These are phyloP conservation scores for Calephelis virginiensis DNA, from an alignment of 1,140 invertebrate species.

Conservation along the genomic window DNA sequence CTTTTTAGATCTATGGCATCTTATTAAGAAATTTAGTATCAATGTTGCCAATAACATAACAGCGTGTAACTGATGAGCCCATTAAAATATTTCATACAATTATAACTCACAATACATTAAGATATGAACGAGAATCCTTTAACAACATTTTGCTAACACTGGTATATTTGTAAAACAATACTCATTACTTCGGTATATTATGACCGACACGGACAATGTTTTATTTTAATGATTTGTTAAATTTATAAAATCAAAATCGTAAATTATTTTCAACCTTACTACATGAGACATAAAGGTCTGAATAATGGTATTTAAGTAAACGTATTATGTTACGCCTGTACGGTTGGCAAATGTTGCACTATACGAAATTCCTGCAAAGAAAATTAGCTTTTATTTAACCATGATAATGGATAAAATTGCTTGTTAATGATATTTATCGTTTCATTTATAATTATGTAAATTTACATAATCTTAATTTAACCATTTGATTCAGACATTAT, in stretches of 20 bases:
- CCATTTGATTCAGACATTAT: constrained; percentile 16
- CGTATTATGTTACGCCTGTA: constrained; percentile 9
- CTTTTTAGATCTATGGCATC: background rate
- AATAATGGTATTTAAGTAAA: constrained; percentile 11
- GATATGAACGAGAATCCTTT: background rate
- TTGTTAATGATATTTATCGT: constrained; percentile 6
- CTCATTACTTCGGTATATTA: constrained; percentile 11
- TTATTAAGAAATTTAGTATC: constrained; percentile 6
- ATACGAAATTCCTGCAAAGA: background rate
- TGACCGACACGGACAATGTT: constrained; percentile 12
- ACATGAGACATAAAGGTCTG: constrained; percentile 8
- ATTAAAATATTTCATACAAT: constrained; percentile 2
- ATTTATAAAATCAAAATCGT: constrained; percentile 13
- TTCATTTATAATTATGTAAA: constrained; percentile 12
- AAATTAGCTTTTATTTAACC: background rate
- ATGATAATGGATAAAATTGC: background rate
- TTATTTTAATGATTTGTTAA: constrained; percentile 16
- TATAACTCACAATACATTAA: background rate
- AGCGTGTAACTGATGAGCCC: background rate
- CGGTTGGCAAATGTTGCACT: background rate
- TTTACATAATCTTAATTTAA: constrained; percentile 17
- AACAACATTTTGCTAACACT: background rate
- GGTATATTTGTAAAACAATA: constrained; percentile 2
- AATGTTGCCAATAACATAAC: constrained; percentile 11
- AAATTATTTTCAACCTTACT: constrained; percentile 12